Evolutionary conservation across 1,140 invertebrate species (phyloP).

Genomic region (Asbolus verrucosus): DNA sequence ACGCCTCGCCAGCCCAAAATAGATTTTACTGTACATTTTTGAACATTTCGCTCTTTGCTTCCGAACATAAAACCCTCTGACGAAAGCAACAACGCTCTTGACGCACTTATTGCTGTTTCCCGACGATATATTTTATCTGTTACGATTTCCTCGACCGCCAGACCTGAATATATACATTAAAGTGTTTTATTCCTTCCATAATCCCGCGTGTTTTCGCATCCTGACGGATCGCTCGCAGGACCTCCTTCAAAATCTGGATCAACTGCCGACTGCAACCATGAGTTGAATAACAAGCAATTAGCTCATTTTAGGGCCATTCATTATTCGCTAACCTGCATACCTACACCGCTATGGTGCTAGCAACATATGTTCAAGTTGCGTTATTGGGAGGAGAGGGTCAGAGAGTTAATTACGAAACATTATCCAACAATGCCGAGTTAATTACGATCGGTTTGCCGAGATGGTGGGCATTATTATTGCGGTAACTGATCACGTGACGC

Average conservation of each 20-base stretch:
- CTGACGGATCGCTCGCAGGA: conserved; percentile 6
- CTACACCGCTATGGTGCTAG: neutral
- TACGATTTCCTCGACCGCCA: conserved; percentile 30
- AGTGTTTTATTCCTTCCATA: conserved; percentile 22
- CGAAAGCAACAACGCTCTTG: conserved; percentile 24
- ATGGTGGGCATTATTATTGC: neutral
- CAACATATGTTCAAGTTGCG: neutral
- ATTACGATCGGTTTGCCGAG: neutral
- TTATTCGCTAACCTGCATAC: too few relatives aligned
- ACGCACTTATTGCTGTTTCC: conserved; percentile 32
- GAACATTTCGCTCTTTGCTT: neutral
- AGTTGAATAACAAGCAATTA: conserved; percentile 17
- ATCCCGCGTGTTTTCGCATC: neutral
- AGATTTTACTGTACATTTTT: conserved; percentile 18
- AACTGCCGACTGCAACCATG: neutral
- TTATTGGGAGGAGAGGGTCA: conserved; percentile 4
- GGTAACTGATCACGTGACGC: neutral
- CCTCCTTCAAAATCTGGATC: neutral
- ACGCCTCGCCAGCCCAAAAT: neutral
- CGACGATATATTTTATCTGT: conserved; percentile 30
- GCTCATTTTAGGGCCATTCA: neutral
- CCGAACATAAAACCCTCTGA: conserved; percentile 4
- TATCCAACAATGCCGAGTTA: neutral
- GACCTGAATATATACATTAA: conserved; percentile 28
- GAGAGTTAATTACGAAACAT: conserved; percentile 5